Percentiles rank a stretch among this genome's conserved stretches.
Conservation (phyloP, 2,888 invertebrate genomes). For the Caprella mutica region DNA sequence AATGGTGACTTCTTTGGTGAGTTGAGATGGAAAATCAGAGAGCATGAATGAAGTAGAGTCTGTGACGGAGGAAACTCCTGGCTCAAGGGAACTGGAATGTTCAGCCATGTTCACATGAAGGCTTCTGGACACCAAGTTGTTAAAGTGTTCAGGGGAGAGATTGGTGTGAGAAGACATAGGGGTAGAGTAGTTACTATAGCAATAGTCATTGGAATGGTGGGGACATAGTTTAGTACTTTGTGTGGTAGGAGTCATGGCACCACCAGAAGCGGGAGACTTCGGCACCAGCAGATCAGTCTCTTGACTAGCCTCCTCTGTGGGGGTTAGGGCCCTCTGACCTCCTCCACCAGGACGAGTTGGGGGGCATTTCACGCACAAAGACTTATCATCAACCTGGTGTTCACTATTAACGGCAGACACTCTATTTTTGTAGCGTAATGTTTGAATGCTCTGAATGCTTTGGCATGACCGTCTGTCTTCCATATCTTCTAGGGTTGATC, state of each 20-base stretch:
- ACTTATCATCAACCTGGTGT: constrained; percentile 47
- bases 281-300: constrained; percentile 18
- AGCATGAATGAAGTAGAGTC: constrained; percentile 49
- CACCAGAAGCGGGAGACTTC: constrained; percentile 11
- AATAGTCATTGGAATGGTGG: constrained; percentile 26
- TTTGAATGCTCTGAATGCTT: constrained; percentile 59
- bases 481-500: constrained; percentile 97
- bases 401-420: constrained; percentile 46
- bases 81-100: constrained; percentile 37
- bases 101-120: constrained; percentile 34
- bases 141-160: constrained; percentile 31
- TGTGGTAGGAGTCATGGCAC: constrained; percentile 24
- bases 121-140: constrained; percentile 32
- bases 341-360: constrained; percentile 24
- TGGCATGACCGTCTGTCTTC: constrained; percentile 97
- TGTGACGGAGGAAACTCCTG: constrained; percentile 45
- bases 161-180: constrained; percentile 22
- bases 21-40: background rate
- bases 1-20: background rate
- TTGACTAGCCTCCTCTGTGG: constrained; percentile 26
- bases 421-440: constrained; percentile 34
- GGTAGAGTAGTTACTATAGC: no score
- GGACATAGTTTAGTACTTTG: constrained; percentile 33
- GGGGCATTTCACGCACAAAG: constrained; percentile 24
- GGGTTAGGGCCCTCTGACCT: constrained; percentile 34